A percentile compares a stretch with the other conserved stretches of the same genome.
Evolutionary conservation across 2,888 invertebrate species (phyloP).

Genomic region (Perizoma flavofasciatum): DNA sequence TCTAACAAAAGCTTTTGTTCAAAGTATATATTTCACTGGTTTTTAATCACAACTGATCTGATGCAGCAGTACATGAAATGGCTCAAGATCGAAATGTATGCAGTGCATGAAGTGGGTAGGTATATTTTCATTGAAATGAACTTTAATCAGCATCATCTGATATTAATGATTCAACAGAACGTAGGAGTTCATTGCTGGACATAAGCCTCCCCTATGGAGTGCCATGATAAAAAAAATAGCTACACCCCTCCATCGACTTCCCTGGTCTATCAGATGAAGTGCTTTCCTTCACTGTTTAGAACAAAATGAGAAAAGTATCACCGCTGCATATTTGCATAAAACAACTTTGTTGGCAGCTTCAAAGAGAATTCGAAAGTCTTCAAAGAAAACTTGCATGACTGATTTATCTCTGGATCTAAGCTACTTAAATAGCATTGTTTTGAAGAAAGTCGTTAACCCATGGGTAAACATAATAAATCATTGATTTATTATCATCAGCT

Average conservation of each 20-base stretch:
- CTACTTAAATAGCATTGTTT: slow-evolving; percentile 30
- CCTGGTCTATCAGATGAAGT: no score
- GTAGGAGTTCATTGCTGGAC: no score
- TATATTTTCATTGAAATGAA: no score
- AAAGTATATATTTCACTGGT: not conserved
- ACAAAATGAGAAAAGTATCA: slow-evolving; percentile 30
- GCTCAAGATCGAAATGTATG: no score
- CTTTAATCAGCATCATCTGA: no score
- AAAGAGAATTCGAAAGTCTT: slow-evolving; percentile 15
- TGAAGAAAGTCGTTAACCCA: slow-evolving; percentile 31
- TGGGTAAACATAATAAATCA: slow-evolving; percentile 33
- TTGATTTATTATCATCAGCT: slow-evolving; percentile 22
- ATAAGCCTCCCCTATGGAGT: no score
- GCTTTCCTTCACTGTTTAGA: slow-evolving; percentile 13
- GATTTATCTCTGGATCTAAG: slow-evolving; percentile 18
- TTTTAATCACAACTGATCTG: no score
- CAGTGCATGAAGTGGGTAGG: no score
- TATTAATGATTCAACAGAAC: no score
- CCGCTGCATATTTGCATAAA: slow-evolving; percentile 16
- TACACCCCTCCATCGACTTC: no score
- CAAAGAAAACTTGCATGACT: slow-evolving; percentile 14
- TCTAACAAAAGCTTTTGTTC: not conserved
- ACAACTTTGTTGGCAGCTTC: slow-evolving; percentile 13
- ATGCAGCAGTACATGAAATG: no score
- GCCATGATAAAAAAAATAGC: no score